Conservation (phyloP, 2,797 vertebrate genomes). For the Microctenopoma lineatum region DNA sequence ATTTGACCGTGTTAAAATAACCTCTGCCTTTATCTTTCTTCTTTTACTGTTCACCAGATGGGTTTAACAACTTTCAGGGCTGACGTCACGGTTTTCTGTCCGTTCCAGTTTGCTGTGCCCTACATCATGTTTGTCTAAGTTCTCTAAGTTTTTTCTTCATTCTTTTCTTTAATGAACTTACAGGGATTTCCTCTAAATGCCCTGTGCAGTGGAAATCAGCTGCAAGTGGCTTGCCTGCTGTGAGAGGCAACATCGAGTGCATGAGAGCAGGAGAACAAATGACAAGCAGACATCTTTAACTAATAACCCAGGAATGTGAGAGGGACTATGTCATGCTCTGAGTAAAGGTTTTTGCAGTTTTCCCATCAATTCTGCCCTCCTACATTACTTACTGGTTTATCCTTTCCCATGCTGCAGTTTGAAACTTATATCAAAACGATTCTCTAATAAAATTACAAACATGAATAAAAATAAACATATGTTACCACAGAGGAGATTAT, state of each 20-base stretch:
- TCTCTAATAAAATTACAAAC: not conserved
- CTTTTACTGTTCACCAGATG: not conserved
- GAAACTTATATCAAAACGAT: conserved; percentile 7
- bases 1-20: conserved; percentile 10
- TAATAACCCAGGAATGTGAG: conserved; percentile 80
- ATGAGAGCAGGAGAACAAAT: conserved; percentile 52
- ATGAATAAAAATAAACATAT: too few species aligned
- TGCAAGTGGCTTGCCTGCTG: conserved; percentile 24
- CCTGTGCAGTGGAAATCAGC: conserved; percentile 55
- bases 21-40: conserved; percentile 4
- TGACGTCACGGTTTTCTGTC: conserved; percentile 26
- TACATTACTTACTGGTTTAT: conserved; percentile 41
- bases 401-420: conserved; percentile 28
- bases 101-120: conserved; percentile 6
- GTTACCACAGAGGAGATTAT: too few species aligned
- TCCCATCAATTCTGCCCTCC: conserved; percentile 51
- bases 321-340: conserved; percentile 66
- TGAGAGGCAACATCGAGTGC: conserved; percentile 55
- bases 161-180: conserved; percentile 50
- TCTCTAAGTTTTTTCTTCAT: conserved; percentile 18
- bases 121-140: conserved; percentile 16
- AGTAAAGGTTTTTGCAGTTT: conserved; percentile 66
- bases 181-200: conserved; percentile 60
- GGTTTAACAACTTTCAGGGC: conserved; percentile 16
- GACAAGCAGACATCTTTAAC: conserved; percentile 81